Base-by-base conservation (phyloP, 2,797 vertebrate species). In the Hippopotamyrus pictus region DNA sequence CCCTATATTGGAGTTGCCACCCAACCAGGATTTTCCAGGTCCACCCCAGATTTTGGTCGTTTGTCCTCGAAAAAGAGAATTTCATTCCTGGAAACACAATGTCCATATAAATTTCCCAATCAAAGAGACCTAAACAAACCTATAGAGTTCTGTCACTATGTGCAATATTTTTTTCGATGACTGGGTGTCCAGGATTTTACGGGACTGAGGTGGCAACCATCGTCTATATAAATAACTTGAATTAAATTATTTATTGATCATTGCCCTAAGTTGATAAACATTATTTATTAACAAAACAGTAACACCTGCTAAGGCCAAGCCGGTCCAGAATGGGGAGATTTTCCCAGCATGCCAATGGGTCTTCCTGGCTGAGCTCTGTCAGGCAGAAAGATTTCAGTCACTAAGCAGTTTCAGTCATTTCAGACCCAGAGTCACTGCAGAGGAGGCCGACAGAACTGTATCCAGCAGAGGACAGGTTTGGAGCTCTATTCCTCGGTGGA, bases 271-370 rank as follows among this genome's bases (percentile, higher is more conserved):
- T 12, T 22, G 9, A 57, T 25, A 44, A n/a, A 25, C 7, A 82
- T n/a, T 69, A 41, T n/a, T 44, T 8, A 25, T 19, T 46, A 29
- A 76, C 25, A 3, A 50, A 76, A 37, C 29, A 41, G 46, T 22
- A 88, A 69, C 88, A 97, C 96, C 95, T 95, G 93, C 94, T 93
- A 85, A 95, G 92, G 82, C 96, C 95, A 0, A 96, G 94, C 0
- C 95, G 93, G 89, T 96, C 94, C 59, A 95, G 92, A 89, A 96
- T 95, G 83, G 95, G 94, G 87, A 94, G 90, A 3, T 95, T 94
- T 0, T 92, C 94, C 93, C 93, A 95, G 86, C 69, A 59, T 25
- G 88, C 2, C 0, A 89, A 88, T 0, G 22, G 41, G 53, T 95
- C 94, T 19, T 95, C 93, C 3, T 93, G 91, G 83, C 91, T 92